These are phyloP conservation scores for Mobula hypostoma DNA, from an alignment of 2,113 vertebrate genomes.

Conservation along the genomic window DNA sequence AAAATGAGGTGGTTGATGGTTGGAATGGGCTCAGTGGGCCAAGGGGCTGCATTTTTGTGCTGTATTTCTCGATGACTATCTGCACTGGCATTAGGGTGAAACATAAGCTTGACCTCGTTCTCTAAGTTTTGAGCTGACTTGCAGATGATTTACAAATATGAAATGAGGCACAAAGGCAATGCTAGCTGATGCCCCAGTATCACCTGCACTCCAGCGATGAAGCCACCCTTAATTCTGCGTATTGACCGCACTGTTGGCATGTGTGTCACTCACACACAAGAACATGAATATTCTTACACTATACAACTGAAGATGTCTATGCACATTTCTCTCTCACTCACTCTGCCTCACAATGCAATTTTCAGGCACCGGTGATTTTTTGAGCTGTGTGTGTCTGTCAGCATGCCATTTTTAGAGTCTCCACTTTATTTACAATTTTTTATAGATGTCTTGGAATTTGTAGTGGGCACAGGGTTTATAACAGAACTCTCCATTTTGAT, in stretches of 20 bases:
- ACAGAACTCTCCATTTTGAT: background rate
- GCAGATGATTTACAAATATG: background rate
- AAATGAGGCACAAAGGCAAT: no score
- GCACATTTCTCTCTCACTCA: background rate
- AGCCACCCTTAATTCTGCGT: background rate
- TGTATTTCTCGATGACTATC: background rate
- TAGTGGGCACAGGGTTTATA: background rate
- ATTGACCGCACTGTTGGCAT: background rate
- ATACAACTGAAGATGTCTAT: background rate
- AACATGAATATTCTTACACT: background rate
- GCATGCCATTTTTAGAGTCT: constrained; percentile 13
- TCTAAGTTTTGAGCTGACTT: background rate
- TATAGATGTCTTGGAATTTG: constrained; percentile 2
- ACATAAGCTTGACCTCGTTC: background rate
- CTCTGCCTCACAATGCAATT: background rate
- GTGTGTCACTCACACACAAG: background rate
- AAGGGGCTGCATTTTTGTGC: no score
- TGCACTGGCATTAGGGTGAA: background rate
- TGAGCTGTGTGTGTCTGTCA: background rate
- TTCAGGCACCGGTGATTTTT: background rate
- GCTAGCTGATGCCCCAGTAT: background rate
- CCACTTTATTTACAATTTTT: constrained; percentile 35
- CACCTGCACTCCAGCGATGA: background rate
- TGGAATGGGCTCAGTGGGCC: no score
- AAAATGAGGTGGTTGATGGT: no score